Percentiles rank a stretch among this genome's conserved stretches.
phyloP scores from a whole-genome alignment of 2,888 invertebrate species.

The Netelia inedita region DNA sequence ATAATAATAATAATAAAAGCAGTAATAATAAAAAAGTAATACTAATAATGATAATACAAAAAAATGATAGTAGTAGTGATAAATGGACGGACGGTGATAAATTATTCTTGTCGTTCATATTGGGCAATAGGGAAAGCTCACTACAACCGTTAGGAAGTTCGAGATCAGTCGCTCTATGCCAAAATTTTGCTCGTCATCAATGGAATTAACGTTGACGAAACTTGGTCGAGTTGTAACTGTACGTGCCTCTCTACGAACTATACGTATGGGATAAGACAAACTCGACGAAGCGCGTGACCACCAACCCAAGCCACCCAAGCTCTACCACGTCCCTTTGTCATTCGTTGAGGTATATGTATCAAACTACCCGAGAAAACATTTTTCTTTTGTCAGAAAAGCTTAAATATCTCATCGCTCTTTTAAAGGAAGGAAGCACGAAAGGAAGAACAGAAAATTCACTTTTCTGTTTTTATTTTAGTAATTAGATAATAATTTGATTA shows the following conservation, averaged over 20 bases:
- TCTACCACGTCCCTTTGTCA: too few relatives aligned
- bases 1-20: background rate
- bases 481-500: too few relatives aligned
- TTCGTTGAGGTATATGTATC: background rate
- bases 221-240: background rate
- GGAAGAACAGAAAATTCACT: too few relatives aligned
- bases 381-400: background rate
- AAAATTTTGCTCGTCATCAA: conserved; percentile 63
- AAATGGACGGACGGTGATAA: background rate
- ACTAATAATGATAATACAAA: background rate
- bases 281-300: background rate
- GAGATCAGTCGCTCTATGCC: conserved; percentile 58
- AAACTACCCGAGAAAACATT: background rate
- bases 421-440: too few relatives aligned
- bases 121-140: conserved; percentile 52
- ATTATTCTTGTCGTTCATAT: conserved; percentile 69
- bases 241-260: background rate
- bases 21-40: background rate
- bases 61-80: background rate
- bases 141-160: conserved; percentile 39
- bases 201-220: conserved; percentile 58
- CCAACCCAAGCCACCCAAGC: background rate
- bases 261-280: conserved; percentile 30
- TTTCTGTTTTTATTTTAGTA: too few relatives aligned
- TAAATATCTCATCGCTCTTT: background rate